Evolutionary conservation across 2,888 invertebrate species (phyloP), one percentile per base, ranked within the genome.

Genomic region (Anthrax anthrax): DNA sequence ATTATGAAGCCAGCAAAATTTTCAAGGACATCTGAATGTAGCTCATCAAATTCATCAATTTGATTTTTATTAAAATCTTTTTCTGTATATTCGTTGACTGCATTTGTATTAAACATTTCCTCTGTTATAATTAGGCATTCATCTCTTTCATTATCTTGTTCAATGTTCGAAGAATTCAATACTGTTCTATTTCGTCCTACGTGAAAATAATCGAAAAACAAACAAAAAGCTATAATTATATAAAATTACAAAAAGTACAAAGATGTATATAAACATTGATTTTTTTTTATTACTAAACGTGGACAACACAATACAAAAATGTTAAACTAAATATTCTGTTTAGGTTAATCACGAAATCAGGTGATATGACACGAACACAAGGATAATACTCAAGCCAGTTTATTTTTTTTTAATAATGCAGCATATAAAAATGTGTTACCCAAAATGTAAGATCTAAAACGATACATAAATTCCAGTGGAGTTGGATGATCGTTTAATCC

Each of bases 381-480:
- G 29, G 29, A 32, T 32, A 32, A 32, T 32, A 32, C 1, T 12
- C 29, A 32, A 32, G 12, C 29, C 29, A 32, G 4, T 36, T 16
- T 4, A 36, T 36, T 36, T n/a, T 16, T 8, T 36, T 16, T 36
- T 2, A 4, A 5, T 36, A 36, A 16, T 36, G 4, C 5, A 4
- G 4, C 12, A 34, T 34, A n/a, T n/a, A n/a, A n/a, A n/a, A n/a
- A n/a, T n/a, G n/a, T n/a, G n/a, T 40, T 45, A 29, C 41, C 40
- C n/a, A 46, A 23, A 27, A 46, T 41, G 16, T 18, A 40, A 17
- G 37, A 23, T 19, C 37, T 13, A 16, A 41, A 46, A 9, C 46
- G 29, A n/a, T 37, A 27, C 16, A 18, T 34, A 41, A 46, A 46
- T 23, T 46, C 45, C 39, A 27, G 29, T n/a, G 37, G 18, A 2